Evolutionary conservation across 2,888 invertebrate species (phyloP).

Genomic region (Drosophila testacea): DNA sequence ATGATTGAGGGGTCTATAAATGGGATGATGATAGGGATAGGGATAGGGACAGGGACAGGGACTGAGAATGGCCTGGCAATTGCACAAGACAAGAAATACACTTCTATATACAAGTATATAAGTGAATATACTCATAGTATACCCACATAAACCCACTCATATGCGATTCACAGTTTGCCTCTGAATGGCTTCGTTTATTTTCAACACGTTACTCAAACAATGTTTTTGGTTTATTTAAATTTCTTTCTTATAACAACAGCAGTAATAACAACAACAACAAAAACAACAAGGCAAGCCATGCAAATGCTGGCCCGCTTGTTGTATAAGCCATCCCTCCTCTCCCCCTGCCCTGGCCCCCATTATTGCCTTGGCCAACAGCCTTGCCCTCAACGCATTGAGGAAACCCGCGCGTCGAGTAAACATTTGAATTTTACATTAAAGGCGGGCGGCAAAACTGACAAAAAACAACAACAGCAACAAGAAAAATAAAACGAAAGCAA

Average conservation of each 20-base stretch:
- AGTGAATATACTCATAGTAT: conserved; percentile 15
- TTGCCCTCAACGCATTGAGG: conserved; percentile 60
- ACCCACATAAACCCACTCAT: conserved; percentile 50
- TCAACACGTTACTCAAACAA: conserved; percentile 79
- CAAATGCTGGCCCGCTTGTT: conserved; percentile 68
- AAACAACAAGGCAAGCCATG: conserved; percentile 67
- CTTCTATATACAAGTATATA: conserved; percentile 9
- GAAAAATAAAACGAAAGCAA: conserved; percentile 8
- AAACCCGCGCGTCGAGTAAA: conserved; percentile 72
- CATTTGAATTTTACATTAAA: conserved; percentile 81
- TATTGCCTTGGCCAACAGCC: conserved; percentile 40
- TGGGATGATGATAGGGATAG: conserved; percentile 3
- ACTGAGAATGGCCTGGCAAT: conserved; percentile 30
- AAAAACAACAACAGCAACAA: conserved; percentile 27
- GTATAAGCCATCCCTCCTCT: conserved; percentile 56
- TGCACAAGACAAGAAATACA: conserved; percentile 34
- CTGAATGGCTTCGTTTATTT: conserved; percentile 79
- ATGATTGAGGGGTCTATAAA: conserved; percentile 66
- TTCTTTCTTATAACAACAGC: conserved; percentile 72
- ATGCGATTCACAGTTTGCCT: conserved; percentile 66
- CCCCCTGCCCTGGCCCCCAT: neutral
- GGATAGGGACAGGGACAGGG: neutral
- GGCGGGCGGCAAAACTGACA: conserved; percentile 51
- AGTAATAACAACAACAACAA: conserved; percentile 38
- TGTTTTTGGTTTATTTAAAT: conserved; percentile 80